phyloP scores from a whole-genome alignment of 2,113 vertebrate genomes.

The Coryphaenoides rupestris region DNA sequence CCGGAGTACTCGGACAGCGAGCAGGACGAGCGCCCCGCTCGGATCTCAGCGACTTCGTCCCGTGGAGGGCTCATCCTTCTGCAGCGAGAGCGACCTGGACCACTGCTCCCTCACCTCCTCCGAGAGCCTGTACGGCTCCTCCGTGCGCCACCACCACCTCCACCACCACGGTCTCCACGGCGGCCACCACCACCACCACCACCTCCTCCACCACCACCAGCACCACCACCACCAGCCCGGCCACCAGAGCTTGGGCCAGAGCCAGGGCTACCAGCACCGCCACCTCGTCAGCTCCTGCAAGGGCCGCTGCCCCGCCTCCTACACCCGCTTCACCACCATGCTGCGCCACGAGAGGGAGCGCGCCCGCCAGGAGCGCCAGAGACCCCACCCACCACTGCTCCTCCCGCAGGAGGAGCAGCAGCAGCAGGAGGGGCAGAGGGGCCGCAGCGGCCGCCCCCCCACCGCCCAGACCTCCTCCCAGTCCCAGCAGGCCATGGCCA shows the following conservation, averaged over 20 bases:
- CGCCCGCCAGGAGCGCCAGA: conserved; percentile 79
- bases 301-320: conserved; percentile 91
- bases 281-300: conserved; percentile 94
- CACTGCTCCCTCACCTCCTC: conserved; percentile 92
- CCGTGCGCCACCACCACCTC: conserved; percentile 78
- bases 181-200: conserved; percentile 58
- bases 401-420: conserved; percentile 70
- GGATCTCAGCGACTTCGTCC: conserved; percentile 89
- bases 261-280: conserved; percentile 84
- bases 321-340: conserved; percentile 96
- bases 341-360: conserved; percentile 90
- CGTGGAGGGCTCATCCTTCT: conserved; percentile 95
- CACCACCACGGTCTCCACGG: conserved; percentile 67
- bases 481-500: conserved; percentile 86
- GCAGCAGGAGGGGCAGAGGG: conserved; percentile 12
- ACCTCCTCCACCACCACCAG: conserved; percentile 73
- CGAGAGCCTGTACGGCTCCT: conserved; percentile 87
- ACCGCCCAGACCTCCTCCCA: conserved; percentile 72
- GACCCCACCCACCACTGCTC: conserved; percentile 70
- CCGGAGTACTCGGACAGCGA: conserved; percentile 90
- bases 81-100: conserved; percentile 96
- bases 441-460: conserved; percentile 11
- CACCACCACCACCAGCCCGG: conserved; percentile 77
- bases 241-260: conserved; percentile 76
- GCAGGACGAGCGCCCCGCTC: conserved; percentile 85